These are phyloP conservation scores for Rostratula benghalensis DNA, from an alignment of 2,113 vertebrate species.

Conservation along the genomic window DNA sequence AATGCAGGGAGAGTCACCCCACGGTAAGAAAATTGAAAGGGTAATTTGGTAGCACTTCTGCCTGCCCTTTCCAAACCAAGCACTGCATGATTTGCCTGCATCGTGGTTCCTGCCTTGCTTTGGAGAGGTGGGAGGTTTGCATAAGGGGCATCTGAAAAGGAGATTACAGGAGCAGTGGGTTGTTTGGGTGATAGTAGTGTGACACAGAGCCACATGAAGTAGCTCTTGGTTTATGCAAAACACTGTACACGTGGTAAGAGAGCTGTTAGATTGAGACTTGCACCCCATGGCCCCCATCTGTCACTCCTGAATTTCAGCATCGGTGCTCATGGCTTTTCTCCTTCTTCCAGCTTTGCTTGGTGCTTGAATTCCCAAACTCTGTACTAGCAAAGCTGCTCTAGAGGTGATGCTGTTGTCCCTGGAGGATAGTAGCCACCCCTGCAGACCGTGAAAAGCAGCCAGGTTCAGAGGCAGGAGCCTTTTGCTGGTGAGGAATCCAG, in stretches of 20 bases:
- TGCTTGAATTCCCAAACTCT: background rate
- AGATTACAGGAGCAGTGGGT: background rate
- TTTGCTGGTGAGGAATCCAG: background rate
- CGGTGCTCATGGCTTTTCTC: background rate
- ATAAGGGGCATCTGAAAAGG: background rate
- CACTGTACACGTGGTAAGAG: background rate
- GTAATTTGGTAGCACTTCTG: background rate
- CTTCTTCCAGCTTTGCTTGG: background rate
- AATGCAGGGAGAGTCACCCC: background rate
- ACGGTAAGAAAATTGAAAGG: background rate
- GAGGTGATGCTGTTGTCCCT: background rate
- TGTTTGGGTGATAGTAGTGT: background rate
- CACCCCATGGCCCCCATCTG: background rate
- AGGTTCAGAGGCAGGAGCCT: background rate
- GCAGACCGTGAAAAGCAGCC: background rate
- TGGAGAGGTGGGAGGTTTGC: background rate
- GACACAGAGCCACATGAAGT: background rate
- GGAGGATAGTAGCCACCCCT: background rate
- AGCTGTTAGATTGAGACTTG: conserved; percentile 3
- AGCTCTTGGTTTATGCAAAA: background rate
- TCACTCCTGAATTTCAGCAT: background rate
- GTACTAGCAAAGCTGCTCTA: background rate
- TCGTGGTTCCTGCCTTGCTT: background rate
- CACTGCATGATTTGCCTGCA: background rate
- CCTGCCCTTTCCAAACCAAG: background rate